Conservation (phyloP, 2,113 vertebrate species). For the Agelaius phoeniceus region DNA sequence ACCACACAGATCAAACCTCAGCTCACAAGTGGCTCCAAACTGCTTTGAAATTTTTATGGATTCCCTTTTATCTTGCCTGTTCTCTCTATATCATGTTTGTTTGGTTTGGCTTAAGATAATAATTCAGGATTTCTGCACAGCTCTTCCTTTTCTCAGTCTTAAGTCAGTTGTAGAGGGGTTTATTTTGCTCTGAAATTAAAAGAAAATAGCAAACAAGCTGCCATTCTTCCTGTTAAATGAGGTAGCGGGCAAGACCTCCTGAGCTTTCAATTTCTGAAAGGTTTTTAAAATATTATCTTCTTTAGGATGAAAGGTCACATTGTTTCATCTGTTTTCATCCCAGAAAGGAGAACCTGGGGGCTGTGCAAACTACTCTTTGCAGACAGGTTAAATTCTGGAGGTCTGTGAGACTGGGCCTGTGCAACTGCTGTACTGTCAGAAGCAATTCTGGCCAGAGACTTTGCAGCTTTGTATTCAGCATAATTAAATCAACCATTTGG, state of each 20-base stretch:
- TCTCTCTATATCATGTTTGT: not conserved
- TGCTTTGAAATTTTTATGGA: not conserved
- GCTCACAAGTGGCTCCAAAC: not conserved
- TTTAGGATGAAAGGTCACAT: not conserved
- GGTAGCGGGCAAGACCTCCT: not conserved
- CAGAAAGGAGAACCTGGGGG: not conserved
- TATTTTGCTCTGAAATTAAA: conserved; percentile 1
- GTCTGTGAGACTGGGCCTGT: not conserved
- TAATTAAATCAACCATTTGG: conserved; percentile 35
- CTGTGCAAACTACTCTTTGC: not conserved
- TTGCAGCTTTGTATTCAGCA: not conserved
- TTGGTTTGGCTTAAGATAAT: not conserved
- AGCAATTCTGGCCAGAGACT: conserved; percentile 10
- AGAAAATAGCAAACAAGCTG: not conserved
- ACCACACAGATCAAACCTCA: not conserved
- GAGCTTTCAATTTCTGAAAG: not conserved
- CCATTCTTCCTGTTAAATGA: not conserved
- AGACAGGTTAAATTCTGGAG: not conserved
- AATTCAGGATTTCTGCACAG: not conserved
- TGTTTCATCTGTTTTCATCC: not conserved
- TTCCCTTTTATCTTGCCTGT: not conserved
- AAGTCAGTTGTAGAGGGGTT: not conserved
- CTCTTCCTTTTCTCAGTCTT: not conserved
- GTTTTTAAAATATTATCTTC: not conserved
- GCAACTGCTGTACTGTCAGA: not conserved